phyloP scores from a whole-genome alignment of 2,888 invertebrate genomes.

The Protophormia terraenovae region DNA sequence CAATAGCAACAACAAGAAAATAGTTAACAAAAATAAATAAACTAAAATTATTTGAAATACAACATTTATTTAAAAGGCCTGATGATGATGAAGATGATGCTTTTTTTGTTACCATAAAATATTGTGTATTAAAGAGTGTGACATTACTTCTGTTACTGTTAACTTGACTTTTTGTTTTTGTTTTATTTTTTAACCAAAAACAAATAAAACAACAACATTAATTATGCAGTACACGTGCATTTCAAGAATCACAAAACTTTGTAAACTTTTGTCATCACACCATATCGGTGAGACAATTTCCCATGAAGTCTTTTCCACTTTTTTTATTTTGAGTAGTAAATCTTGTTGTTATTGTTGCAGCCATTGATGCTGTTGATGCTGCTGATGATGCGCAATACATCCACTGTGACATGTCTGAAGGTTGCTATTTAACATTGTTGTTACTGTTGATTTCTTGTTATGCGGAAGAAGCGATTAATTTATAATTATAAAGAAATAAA shows the following conservation, averaged over 20 bases:
- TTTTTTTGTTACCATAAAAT: neutral
- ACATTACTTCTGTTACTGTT: constrained; percentile 56
- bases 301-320: constrained; percentile 61
- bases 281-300: constrained; percentile 68
- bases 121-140: constrained; percentile 59
- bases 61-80: constrained; percentile 11
- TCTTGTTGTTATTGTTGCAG: neutral
- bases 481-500: constrained; percentile 50
- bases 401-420: constrained; percentile 59
- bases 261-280: constrained; percentile 71
- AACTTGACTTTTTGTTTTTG: neutral
- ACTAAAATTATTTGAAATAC: constrained; percentile 30
- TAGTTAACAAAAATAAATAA: neutral
- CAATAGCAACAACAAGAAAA: neutral
- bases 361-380: neutral
- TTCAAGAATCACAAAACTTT: constrained; percentile 78
- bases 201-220: constrained; percentile 66
- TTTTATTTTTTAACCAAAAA: constrained; percentile 1
- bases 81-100: constrained; percentile 19
- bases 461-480: constrained; percentile 61
- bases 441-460: constrained; percentile 39
- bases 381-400: constrained; percentile 31
- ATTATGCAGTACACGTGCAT: constrained; percentile 77
- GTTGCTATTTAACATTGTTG: constrained; percentile 48
- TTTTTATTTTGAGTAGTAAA: neutral